A percentile compares a stretch with the other conserved stretches of the same genome.
Conservation (phyloP, 2,797 vertebrate genomes). For the Microcaecilia unicolor region DNA sequence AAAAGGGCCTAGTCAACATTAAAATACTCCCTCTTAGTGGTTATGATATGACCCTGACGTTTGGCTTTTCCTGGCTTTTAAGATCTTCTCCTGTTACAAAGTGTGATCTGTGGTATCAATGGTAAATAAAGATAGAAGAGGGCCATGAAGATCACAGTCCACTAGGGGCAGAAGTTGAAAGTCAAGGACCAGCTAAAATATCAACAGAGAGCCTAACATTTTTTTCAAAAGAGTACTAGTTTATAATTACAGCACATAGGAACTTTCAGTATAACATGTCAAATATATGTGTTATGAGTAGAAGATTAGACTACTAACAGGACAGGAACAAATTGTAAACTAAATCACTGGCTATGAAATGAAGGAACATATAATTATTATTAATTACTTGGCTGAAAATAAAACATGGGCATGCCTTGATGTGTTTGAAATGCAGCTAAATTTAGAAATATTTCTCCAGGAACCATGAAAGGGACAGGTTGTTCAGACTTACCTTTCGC, state of each 20-base stretch:
- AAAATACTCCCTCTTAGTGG: too few species aligned
- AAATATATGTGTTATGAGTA: background rate
- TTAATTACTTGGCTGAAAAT: background rate
- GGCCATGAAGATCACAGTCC: too few species aligned
- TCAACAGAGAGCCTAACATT: background rate
- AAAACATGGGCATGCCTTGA: background rate
- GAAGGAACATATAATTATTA: background rate
- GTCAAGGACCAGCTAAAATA: too few species aligned
- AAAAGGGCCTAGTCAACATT: too few species aligned
- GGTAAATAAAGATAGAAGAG: too few species aligned
- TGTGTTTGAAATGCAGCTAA: background rate
- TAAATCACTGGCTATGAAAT: too few species aligned
- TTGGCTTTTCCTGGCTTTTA: too few species aligned
- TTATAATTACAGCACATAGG: background rate
- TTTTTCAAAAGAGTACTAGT: background rate
- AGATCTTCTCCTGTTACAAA: too few species aligned
- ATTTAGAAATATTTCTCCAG: background rate
- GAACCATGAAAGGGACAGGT: background rate
- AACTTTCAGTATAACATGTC: background rate
- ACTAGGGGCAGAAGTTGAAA: too few species aligned
- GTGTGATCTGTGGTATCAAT: too few species aligned
- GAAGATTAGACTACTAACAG: background rate
- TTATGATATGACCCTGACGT: too few species aligned
- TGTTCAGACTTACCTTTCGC: slow-evolving; percentile 70
- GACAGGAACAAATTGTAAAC: too few species aligned